Evolutionary conservation across 2,888 invertebrate genomes (phyloP).

Genomic region (Thysanoteuthis rhombus): DNA sequence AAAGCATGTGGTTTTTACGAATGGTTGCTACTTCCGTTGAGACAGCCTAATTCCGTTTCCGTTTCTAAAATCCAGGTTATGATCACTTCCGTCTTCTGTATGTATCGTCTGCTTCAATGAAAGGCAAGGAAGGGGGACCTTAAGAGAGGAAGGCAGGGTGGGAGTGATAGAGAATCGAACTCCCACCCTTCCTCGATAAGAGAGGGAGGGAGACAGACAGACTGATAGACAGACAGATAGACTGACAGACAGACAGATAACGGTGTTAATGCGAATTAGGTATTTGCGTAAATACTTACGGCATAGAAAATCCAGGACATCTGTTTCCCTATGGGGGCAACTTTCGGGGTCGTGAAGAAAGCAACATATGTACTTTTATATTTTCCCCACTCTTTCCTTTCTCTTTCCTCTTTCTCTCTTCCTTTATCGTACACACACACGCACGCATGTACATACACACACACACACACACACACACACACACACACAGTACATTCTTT

Average conservation of each 20-base stretch:
- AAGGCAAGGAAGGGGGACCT: neutral
- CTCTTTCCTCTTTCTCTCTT: neutral
- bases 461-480: too few relatives aligned
- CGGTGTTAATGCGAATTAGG: neutral
- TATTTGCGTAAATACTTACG: neutral
- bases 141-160: neutral
- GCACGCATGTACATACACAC: too few relatives aligned
- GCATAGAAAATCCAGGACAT: neutral
- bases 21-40: neutral
- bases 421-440: too few relatives aligned
- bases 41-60: neutral
- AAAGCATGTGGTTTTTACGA: neutral
- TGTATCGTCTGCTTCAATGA: neutral
- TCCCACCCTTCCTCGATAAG: neutral
- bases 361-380: neutral
- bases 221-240: neutral
- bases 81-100: neutral
- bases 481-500: too few relatives aligned
- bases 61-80: neutral
- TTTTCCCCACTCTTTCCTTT: neutral
- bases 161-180: too few relatives aligned
- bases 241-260: neutral
- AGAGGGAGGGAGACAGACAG: too few relatives aligned
- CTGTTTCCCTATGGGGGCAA: neutral
- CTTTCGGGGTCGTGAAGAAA: neutral